phyloP scores from a whole-genome alignment of 2,113 vertebrate genomes.

The Anseranas semipalmata region DNA sequence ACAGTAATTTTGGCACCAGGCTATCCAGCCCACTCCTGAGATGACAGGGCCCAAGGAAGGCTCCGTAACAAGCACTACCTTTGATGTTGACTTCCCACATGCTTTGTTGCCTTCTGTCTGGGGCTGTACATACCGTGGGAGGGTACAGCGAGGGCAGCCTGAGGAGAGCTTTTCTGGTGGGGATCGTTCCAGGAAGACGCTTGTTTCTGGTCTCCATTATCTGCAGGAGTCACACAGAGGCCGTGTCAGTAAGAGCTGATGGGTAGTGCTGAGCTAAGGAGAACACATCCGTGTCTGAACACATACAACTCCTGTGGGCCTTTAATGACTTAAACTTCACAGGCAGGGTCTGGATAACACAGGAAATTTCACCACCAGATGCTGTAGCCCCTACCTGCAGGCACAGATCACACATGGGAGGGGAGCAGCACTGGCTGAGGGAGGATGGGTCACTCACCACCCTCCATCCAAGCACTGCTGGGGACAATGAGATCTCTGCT shows the following conservation, averaged over 20 bases:
- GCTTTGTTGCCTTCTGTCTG: neutral
- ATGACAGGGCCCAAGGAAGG: conserved; percentile 4
- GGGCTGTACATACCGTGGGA: neutral
- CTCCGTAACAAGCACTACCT: neutral
- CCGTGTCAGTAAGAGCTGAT: neutral
- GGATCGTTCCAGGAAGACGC: neutral
- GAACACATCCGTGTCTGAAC: neutral
- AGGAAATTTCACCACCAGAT: neutral
- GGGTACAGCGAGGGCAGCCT: conserved; percentile 36
- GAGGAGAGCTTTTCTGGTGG: conserved; percentile 28
- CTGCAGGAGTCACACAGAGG: conserved; percentile 59
- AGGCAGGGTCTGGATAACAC: neutral
- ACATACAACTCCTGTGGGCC: neutral
- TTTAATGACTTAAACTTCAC: conserved; percentile 5
- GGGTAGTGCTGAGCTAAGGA: conserved; percentile 45
- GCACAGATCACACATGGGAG: neutral
- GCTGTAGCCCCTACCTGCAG: neutral
- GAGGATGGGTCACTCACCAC: neutral
- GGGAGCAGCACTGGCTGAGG: accelerated
- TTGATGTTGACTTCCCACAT: conserved; percentile 34
- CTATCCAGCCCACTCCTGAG: conserved; percentile 53
- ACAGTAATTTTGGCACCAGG: neutral
- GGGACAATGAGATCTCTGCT: neutral
- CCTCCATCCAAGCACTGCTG: neutral
- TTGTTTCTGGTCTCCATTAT: conserved; percentile 55